Base-by-base conservation (phyloP, 2,888 invertebrate species). In the Strigamia maritima region DNA sequence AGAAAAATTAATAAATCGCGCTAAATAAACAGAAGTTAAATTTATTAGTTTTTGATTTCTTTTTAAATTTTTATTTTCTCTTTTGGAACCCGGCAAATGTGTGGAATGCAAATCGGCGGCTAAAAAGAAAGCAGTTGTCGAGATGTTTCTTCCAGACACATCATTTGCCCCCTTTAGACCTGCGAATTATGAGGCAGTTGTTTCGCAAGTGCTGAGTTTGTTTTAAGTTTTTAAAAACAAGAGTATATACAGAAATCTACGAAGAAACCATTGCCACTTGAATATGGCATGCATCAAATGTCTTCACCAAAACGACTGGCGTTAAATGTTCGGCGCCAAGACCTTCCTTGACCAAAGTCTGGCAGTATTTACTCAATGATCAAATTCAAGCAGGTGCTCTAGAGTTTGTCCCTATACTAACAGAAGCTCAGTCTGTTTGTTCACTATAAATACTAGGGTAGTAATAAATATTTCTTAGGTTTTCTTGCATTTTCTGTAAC, bases 321-420 rank as follows among this genome's bases (percentile, higher is more conserved):
- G 26, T 70, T 28, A 70, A 28, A 8, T 70, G 26, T 70, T 70
- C 28, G 70, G 70, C 28, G 70, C 70, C 70, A 28, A 70, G 70
- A 70, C 70, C 26, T 70, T 24, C 28, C 28, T 28, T 70, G 28
- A 14, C 28, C 16, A 70, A 70, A 70, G 70, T 70, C 70, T 70
- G 70, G 70, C 70, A 70, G n/a, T 70, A 26, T 70, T 70, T 70
- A 70, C 70, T 70, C 70, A 70, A 70, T 28, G 70, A 70, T 28
- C 70, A 26, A 26, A 28, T 70, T 70, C n/a, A 70, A 70, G 28
- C 70, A 70, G 28, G 70, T 24, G 70, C 28, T n/a, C n/a, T 54
- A 19, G 54, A 28, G 28, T 70, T 70, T 16, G 70, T 28, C 28
- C 70, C 70, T 28, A 16, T 54, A 54, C 70, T 26, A 70, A 70